Evolutionary conservation across 2,113 vertebrate genomes (phyloP), one percentile per base, ranked within the genome.

Genomic region (Genyomyrus donnyi): DNA sequence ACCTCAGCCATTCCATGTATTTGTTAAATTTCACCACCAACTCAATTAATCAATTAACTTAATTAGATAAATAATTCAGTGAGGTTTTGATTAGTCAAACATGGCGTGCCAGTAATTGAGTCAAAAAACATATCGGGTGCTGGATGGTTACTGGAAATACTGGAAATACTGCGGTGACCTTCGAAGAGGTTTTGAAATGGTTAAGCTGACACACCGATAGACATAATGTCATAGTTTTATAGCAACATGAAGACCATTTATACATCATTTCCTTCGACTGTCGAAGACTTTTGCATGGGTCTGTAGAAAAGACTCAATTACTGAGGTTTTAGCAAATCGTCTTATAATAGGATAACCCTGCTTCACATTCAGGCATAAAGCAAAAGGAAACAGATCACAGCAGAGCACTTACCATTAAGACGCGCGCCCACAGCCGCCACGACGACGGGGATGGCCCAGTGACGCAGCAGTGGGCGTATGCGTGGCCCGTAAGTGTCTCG

Each of bases 371-470:
- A 5, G 85, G 11, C 7, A 19, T 5, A 7, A 50, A 21, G 13
- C 62, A 31, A 49, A 19, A 5, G 27, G 27, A 62, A 52, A 0
- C 27, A 1, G 35, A 21, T 87, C 2, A 2, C 11, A 8, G 19
- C 91, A 46, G 31, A 77, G n/a, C 35, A 94, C 97, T 94, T 94
- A 99, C 98, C 97, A 2, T 97, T 98, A 90, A 98, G 96, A 87
- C 98, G 97, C 0, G 96, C 96, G 66, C 98, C 98, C 45, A 99
- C 91, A 15, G 98, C 98, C 52, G 98, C 97, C 92, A 99, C 95
- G 93, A 99, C 98, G 66, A 99, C 97, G 13, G 98, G 98, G 90
- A 98, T 93, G 1, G 97, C 97, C 93, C 95, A 96, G 92, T 96
- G 96, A 84, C 95, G 96, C 89, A 98, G 93, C 66, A 97, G 95